Conservation (phyloP, 2,888 invertebrate species). For the Polydrusus pterygomalis region DNA sequence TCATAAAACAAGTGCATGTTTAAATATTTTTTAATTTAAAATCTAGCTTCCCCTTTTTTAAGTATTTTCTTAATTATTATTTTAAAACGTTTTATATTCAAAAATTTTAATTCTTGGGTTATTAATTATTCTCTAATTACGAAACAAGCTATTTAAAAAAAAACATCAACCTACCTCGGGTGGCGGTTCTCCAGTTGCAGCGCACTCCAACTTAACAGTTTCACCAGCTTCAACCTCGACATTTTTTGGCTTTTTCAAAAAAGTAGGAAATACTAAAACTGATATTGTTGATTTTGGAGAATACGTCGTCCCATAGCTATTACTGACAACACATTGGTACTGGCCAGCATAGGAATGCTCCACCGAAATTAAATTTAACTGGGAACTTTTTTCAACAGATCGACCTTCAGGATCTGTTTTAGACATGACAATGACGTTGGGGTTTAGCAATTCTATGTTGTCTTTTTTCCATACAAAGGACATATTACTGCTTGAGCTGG, state of each 20-base stretch:
- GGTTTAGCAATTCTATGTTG: conserved; percentile 77
- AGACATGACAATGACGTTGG: conserved; percentile 62
- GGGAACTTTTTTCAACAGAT: conserved; percentile 81
- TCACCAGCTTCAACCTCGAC: conserved; percentile 89
- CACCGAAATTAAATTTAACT: conserved; percentile 83
- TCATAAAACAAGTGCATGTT: too few species aligned
- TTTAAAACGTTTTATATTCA: too few species aligned
- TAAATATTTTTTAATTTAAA: too few species aligned
- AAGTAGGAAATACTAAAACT: conserved; percentile 91
- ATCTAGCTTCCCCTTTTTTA: too few species aligned
- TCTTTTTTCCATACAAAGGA: conserved; percentile 93
- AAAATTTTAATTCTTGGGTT: too few species aligned
- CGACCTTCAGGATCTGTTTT: conserved; percentile 74
- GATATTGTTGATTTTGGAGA: conserved; percentile 90
- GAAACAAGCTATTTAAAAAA: not conserved
- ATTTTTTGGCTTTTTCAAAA: conserved; percentile 89
- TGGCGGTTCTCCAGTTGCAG: conserved; percentile 90
- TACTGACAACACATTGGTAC: conserved; percentile 93
- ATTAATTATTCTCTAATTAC: too few species aligned
- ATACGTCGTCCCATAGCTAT: conserved; percentile 91
- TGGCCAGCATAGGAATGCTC: conserved; percentile 88
- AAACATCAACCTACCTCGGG: conserved; percentile 77
- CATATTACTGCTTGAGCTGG: conserved; percentile 84
- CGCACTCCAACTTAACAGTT: conserved; percentile 92
- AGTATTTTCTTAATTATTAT: too few species aligned